Evolutionary conservation across 2,888 invertebrate species (phyloP).

Genomic region (Drosophila macrospina): DNA sequence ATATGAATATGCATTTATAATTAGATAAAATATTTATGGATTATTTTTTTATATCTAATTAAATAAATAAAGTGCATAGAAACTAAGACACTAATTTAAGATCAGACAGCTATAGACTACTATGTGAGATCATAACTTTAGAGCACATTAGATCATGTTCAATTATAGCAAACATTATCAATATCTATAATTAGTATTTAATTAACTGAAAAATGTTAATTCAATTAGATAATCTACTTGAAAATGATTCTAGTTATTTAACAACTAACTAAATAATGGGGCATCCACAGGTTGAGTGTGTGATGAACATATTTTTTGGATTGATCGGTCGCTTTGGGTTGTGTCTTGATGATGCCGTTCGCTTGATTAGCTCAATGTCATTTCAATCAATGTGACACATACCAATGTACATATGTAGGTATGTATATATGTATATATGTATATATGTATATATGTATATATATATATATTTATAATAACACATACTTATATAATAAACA

Average conservation of each 20-base stretch:
- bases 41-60: too few species aligned
- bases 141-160: not conserved
- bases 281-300: conserved; percentile 2
- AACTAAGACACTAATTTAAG: too few species aligned
- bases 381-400: conserved; percentile 49
- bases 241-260: not conserved
- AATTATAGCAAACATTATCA: not conserved
- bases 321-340: not conserved
- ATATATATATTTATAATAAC: not conserved
- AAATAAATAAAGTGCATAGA: too few species aligned
- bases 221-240: not conserved
- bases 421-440: too few species aligned
- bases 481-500: not conserved
- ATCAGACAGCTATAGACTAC: too few species aligned
- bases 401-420: not conserved
- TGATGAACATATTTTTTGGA: not conserved
- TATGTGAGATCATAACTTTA: too few species aligned
- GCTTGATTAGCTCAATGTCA: conserved; percentile 62
- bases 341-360: conserved; percentile 28
- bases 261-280: conserved; percentile 8
- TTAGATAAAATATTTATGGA: too few species aligned
- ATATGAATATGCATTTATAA: too few species aligned
- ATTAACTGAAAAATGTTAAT: too few species aligned
- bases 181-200: not conserved
- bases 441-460: too few species aligned